Base-by-base conservation (phyloP, 2,888 invertebrate genomes). In the Dynastes tityus region DNA sequence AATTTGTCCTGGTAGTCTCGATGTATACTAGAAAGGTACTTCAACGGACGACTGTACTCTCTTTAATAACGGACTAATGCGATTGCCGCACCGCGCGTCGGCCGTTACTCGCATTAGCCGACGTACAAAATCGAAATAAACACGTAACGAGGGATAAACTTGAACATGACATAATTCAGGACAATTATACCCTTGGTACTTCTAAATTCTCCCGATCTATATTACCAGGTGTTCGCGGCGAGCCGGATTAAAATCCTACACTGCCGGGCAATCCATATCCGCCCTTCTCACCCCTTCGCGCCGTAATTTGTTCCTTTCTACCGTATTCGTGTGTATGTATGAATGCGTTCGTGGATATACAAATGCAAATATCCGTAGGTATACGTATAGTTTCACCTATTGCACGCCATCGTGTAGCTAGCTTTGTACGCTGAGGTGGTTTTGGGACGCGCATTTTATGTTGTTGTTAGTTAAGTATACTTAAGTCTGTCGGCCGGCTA, bases 181-280 rank as follows among this genome's bases (percentile, higher is more conserved):
- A 55, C 71, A 71, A 80, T 71, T 71, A 71, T 71, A 71, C 83
- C 83, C 83, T 78, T 73, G 83, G 82, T 81, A 78, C 80, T 81
- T 64, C 82, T 83, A 83, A 84, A 84, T 83, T 84, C 81, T 77
- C 81, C 80, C 81, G 79, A 82, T 83, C 82, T 82, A 81, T 81
- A 83, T 83, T 82, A 84, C 83, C 83, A 84, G 83, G 83, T 84
- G 83, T 83, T 83, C 83, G 81, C 71, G 55, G 55, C 37, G 55
- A 55, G 5, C 58, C 81, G 82, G 81, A 81, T 81, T 82, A 82
- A 82, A 82, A 82, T 82, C 81, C 81, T 80, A 79, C 65, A 40
- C 64, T 37, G 11, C 45, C 61, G 61, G 11, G 5, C 51, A 27
- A 22, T 55, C 68, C 51, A 68, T 51, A 68, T 45, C 11, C 45